Conservation (phyloP, 1,140 invertebrate genomes). For the Zeugodacus cucurbitae region DNA sequence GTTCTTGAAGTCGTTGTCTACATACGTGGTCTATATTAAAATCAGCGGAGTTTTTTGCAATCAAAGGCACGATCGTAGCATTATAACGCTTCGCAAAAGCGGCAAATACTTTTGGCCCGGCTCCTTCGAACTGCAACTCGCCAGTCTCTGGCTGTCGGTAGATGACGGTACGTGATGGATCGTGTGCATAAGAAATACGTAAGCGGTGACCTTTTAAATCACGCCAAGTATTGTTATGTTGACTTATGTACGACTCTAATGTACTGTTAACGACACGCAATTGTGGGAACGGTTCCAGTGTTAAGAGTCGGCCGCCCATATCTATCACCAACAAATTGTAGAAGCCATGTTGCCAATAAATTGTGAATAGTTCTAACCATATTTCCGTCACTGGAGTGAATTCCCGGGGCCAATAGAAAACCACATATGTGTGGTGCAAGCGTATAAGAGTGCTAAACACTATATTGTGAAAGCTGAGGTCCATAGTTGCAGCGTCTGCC, state of each 20-base stretch:
- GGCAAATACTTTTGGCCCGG: not conserved
- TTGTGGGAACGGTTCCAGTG: not conserved
- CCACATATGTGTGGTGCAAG: not conserved
- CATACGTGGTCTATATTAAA: not conserved
- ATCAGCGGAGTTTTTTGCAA: not conserved
- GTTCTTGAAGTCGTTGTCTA: not conserved
- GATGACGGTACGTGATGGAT: not conserved
- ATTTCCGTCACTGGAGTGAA: not conserved
- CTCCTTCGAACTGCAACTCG: not conserved
- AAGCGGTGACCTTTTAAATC: not conserved
- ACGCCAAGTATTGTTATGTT: not conserved
- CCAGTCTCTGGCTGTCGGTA: not conserved
- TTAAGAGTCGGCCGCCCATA: not conserved
- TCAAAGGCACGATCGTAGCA: not conserved
- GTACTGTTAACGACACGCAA: not conserved
- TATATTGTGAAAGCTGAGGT: not conserved
- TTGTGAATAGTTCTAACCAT: not conserved
- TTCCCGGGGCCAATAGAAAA: not conserved
- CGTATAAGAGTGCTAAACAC: not conserved
- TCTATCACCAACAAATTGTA: not conserved
- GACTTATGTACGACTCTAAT: not conserved
- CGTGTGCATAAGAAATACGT: not conserved
- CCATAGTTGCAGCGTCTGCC: not conserved
- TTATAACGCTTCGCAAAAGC: not conserved
- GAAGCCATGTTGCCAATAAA: not conserved